Conservation (phyloP, 2,113 vertebrate species). For the Mustela nigripes region DNA sequence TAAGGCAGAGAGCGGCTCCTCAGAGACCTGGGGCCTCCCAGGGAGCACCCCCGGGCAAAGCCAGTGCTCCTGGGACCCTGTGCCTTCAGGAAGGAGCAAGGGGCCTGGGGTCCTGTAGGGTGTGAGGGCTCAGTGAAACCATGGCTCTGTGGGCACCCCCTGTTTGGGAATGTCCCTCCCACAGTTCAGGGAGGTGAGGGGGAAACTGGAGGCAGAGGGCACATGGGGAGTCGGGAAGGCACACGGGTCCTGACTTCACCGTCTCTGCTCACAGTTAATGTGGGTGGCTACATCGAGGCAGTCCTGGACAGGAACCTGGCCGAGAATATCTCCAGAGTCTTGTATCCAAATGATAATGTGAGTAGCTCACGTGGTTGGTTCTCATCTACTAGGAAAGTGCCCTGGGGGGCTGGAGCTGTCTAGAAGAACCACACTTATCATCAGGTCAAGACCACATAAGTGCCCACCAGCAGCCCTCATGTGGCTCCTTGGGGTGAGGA, state of each 20-base stretch:
- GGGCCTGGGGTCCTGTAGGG: not conserved
- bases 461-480: not conserved
- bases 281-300: constrained; percentile 93
- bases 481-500: not conserved
- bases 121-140: not conserved
- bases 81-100: not conserved
- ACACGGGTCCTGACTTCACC: rapidly evolving
- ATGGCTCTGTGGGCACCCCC: not conserved
- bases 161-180: not conserved
- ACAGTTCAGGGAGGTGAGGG: not conserved
- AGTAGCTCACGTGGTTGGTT: constrained; percentile 75
- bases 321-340: constrained; percentile 94
- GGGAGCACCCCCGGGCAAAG: not conserved
- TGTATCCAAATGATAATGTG: constrained; percentile 95
- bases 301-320: constrained; percentile 94
- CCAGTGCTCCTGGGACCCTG: rapidly evolving
- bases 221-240: not conserved
- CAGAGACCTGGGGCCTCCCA: not conserved
- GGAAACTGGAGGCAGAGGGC: not conserved
- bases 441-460: not conserved
- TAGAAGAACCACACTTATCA: not conserved
- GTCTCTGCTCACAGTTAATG: constrained; percentile 89
- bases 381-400: not conserved
- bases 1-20: not conserved
- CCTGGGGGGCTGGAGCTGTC: not conserved